Conservation (phyloP, 2,888 invertebrate species). For the Patella ulyssiponensis region DNA sequence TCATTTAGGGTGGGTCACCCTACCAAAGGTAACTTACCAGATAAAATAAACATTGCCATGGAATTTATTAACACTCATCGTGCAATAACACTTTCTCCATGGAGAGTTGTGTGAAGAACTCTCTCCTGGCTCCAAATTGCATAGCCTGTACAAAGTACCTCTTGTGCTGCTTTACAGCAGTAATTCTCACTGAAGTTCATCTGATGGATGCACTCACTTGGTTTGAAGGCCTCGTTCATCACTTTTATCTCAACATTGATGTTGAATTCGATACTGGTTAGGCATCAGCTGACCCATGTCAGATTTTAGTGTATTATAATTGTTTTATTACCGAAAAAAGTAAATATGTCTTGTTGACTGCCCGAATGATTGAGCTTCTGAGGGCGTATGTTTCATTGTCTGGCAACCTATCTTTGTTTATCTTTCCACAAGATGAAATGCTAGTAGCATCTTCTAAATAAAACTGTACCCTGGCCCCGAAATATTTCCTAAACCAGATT, state of each 20-base stretch:
- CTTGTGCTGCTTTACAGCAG: neutral
- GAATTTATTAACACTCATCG: constrained; percentile 48
- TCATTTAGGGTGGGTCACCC: too few species aligned
- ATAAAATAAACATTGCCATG: constrained; percentile 1
- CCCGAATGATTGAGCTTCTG: too few species aligned
- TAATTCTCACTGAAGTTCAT: constrained; percentile 57
- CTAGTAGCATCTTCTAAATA: constrained; percentile 22
- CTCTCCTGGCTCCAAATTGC: constrained; percentile 17
- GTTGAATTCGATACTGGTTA: constrained; percentile 24
- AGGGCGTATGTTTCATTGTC: too few species aligned
- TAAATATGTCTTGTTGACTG: too few species aligned
- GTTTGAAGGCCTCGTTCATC: constrained; percentile 20
- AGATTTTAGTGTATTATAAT: too few species aligned
- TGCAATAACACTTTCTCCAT: constrained; percentile 42
- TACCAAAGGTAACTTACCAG: constrained; percentile 24
- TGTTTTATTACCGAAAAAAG: too few species aligned
- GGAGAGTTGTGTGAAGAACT: constrained; percentile 40
- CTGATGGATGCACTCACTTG: constrained; percentile 29
- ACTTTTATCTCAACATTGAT: constrained; percentile 15
- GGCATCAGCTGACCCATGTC: constrained; percentile 13
- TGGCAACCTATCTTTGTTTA: too few species aligned
- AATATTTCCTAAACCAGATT: neutral
- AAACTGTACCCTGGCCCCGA: neutral
- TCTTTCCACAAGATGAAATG: constrained; percentile 14
- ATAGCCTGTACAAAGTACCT: neutral